Percentiles rank a stretch among this genome's conserved stretches.
phyloP scores from a whole-genome alignment of 2,113 vertebrate species.

The Antidorcas marsupialis region DNA sequence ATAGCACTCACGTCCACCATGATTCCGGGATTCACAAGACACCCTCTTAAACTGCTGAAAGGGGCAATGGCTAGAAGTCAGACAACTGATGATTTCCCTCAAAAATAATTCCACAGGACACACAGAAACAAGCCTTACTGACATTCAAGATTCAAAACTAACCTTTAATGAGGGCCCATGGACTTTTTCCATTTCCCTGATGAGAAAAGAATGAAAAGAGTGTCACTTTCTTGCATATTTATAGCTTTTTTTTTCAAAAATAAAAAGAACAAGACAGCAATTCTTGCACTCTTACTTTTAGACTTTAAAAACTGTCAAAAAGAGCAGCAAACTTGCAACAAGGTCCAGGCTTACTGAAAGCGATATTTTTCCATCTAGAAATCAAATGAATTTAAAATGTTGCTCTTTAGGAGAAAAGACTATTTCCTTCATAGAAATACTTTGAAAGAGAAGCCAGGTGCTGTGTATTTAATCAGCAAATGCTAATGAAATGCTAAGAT shows the following conservation, averaged over 20 bases:
- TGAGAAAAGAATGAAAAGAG: constrained; percentile 46
- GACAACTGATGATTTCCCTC: background rate
- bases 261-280: background rate
- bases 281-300: constrained; percentile 51
- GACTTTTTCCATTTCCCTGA: constrained; percentile 36
- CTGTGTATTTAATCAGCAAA: constrained; percentile 1
- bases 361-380: constrained; percentile 48
- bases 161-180: constrained; percentile 48
- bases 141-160: constrained; percentile 59
- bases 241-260: constrained; percentile 12
- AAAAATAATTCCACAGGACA: background rate
- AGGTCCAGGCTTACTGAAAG: constrained; percentile 34
- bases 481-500: constrained; percentile 31
- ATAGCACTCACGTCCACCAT: background rate
- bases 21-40: background rate
- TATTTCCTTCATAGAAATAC: background rate
- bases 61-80: background rate
- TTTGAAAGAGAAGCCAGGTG: constrained; percentile 42
- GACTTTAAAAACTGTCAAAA: constrained; percentile 54
- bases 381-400: constrained; percentile 60
- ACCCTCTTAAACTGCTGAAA: background rate
- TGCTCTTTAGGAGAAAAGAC: constrained; percentile 32
- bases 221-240: constrained; percentile 37
- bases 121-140: background rate
- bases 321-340: constrained; percentile 50